Evolutionary conservation across 53 echinoderm and acorn worm species (phyloP).

Genomic region (Stichopus horrens): DNA sequence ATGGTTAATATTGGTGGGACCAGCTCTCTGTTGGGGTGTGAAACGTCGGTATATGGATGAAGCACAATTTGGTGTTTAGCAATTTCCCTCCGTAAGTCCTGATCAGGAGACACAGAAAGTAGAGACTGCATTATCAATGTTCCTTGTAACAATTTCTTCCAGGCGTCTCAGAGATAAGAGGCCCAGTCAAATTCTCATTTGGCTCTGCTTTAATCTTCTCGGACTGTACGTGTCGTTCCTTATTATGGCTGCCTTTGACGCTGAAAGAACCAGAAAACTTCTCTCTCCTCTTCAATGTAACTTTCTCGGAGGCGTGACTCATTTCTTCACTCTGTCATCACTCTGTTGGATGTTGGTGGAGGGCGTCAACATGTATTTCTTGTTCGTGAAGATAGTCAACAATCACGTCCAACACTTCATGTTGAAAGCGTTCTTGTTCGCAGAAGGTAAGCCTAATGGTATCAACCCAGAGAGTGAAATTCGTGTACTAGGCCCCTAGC

Average conservation of each 20-base stretch:
- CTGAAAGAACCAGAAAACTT: conserved; percentile 55
- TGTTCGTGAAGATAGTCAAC: conserved; percentile 70
- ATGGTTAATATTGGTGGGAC: too few relatives aligned
- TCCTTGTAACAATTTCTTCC: not conserved
- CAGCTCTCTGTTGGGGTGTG: too few relatives aligned
- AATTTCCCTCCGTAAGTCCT: too few relatives aligned
- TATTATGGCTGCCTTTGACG: conserved; percentile 62
- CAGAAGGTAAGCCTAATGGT: conserved; percentile 58
- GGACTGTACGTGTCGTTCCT: conserved; percentile 72
- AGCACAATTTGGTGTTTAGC: too few relatives aligned
- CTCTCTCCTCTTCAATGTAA: conserved; percentile 57
- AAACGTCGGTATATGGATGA: too few relatives aligned
- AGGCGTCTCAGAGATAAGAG: conserved; percentile 53
- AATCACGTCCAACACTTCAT: conserved; percentile 60
- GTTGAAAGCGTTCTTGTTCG: conserved; percentile 63
- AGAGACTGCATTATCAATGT: too few relatives aligned
- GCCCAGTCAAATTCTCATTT: conserved; percentile 79
- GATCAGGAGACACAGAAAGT: too few relatives aligned
- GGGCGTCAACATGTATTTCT: conserved; percentile 74
- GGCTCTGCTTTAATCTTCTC: conserved; percentile 61
- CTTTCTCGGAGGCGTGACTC: conserved; percentile 70
- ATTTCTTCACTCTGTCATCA: conserved; percentile 82
- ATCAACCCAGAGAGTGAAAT: not conserved
- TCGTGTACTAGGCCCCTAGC: too few relatives aligned
- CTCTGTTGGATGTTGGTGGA: conserved; percentile 91